Evolutionary conservation across 2,888 invertebrate species (phyloP).

Genomic region (Sinohyriopsis cumingii): DNA sequence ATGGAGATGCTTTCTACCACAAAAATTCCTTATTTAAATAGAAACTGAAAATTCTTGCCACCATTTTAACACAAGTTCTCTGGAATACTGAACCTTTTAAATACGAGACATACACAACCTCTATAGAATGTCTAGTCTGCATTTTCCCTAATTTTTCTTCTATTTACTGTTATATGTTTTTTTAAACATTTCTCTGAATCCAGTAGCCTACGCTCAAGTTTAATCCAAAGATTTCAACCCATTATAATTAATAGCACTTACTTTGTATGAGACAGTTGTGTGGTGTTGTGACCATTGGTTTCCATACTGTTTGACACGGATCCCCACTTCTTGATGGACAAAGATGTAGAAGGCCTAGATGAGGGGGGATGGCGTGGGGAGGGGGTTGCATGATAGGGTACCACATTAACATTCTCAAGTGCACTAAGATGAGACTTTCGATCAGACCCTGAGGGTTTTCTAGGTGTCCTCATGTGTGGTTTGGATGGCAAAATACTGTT

Average conservation of each 20-base stretch:
- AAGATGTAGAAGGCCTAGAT: constrained; percentile 22
- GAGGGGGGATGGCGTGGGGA: constrained; percentile 19
- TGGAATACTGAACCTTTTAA: too few species aligned
- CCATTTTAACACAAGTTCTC: too few species aligned
- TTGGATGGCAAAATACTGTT: constrained; percentile 64
- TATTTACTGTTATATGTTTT: too few species aligned
- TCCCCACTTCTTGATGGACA: constrained; percentile 61
- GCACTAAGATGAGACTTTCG: constrained; percentile 33
- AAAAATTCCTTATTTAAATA: too few species aligned
- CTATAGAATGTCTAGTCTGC: too few species aligned
- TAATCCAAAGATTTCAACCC: too few species aligned
- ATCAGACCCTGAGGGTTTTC: constrained; percentile 17
- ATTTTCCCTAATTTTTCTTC: too few species aligned
- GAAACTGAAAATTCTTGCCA: too few species aligned
- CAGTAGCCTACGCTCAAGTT: too few species aligned
- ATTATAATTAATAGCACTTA: constrained; percentile 24
- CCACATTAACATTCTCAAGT: constrained; percentile 46
- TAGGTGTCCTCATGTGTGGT: constrained; percentile 32
- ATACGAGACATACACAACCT: too few species aligned
- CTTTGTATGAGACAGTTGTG: constrained; percentile 47
- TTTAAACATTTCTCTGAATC: too few species aligned
- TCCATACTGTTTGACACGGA: constrained; percentile 51
- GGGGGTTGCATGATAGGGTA: constrained; percentile 31
- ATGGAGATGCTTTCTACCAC: too few species aligned
- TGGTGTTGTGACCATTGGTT: constrained; percentile 27